Base-by-base conservation (phyloP, 2,888 invertebrate genomes). In the Agonopterix heracliana region DNA sequence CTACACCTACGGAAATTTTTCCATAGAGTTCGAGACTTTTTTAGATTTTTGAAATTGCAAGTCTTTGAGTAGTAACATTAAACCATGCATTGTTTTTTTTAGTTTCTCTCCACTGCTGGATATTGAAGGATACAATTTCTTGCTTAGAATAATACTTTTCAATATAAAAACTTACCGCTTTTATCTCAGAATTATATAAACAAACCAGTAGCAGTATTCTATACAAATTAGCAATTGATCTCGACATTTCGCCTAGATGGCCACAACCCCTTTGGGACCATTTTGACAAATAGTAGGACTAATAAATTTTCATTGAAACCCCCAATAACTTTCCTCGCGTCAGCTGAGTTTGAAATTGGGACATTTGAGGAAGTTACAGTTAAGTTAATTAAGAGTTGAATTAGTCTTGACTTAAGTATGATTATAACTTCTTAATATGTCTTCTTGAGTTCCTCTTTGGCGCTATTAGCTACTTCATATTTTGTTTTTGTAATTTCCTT, bases 221-320 rank as follows among this genome's bases (percentile, higher is more conserved):
- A 72, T 77, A 77, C 72, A 78, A 81, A 82, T 82, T 79, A 75
- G 72, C 71, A 68, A 69, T 74, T 76, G 70, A 73, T 75, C 69
- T 74, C 66, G 76, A 78, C 5, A 26, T 26, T 26, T 26, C 26
- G 5, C 26, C 26, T 26, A 26, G 26, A 26, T 26, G 26, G 26
- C 26, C 26, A 26, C 26, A 26, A 11, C 60, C 78, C 83, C 76
- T 76, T 74, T 60, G 79, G 81, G 80, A 78, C 77, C 78, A 83
- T 81, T 86, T 80, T 85, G 84, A 86, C 84, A 82, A 86, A 85
- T 86, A 87, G 85, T 86, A 71, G 73, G 73, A 78, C 78, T 81
- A 84, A 86, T 86, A 84, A 82, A 86, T 86, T 86, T 82, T 76
- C 83, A 82, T 81, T 81, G 82, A 83, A 81, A 78, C 74, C 80